Base-by-base conservation (phyloP, 2,113 vertebrate species). In the Aramus guarauna region DNA sequence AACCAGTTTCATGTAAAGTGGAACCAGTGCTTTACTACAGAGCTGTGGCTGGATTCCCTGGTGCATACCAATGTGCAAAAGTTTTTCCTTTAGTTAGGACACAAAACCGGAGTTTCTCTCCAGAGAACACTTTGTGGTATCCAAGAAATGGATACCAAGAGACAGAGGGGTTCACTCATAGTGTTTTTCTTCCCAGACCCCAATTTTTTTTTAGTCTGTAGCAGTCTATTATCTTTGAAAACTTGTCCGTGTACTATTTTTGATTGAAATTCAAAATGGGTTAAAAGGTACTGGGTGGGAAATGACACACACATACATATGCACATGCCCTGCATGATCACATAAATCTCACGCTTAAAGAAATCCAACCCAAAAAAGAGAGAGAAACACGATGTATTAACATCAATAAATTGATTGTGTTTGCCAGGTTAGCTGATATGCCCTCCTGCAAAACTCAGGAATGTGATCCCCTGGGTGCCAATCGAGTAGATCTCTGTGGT, bases 1-100 rank as follows among this genome's bases (percentile, higher is more conserved):
- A 68, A 64, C 1, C 5, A 32, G 3, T 26, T 55, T 58, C n/a
- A 29, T 6, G 2, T 4, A 3, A 63, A n/a, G 24, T 15, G 34
- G 34, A 80, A 48, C 5, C 23, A 48, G 9, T 9, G 9, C 5
- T 76, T 17, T 15, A 23, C 9, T 23, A 4, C 26, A 37, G n/a
- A 78, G 15, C 10, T 56, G 20, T 43, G 36, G 3, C 18, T 86
- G 45, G 16, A 58, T 73, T 73, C 22, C 11, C 17, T 14, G 19
- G 5, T 4, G 6, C 11, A 0, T 56, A 32, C 7, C 4, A 37
- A 5, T 2, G 11, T 9, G 8, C 9, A 58, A 55, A 76, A 29
- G 12, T 3, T 86, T 90, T 69, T 47, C 16, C 19, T 90, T 80
- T 55, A 41, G 7, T 0, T 62, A 15, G 26, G 41, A 15, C 9